These are phyloP conservation scores for Scytalopus superciliaris DNA, from an alignment of 2,113 vertebrate species.

Conservation along the genomic window DNA sequence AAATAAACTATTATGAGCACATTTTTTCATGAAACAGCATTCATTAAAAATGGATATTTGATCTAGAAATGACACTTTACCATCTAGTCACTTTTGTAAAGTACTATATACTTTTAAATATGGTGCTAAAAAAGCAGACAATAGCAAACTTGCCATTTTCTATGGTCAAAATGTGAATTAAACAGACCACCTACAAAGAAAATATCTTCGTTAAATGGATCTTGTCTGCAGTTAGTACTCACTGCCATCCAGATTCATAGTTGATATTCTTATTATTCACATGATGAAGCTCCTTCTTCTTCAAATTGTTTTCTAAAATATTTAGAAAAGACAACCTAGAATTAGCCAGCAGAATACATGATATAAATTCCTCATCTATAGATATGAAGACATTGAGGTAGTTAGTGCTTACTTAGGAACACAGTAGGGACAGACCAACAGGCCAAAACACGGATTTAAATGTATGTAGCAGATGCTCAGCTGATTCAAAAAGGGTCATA, in stretches of 20 bases:
- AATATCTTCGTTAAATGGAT: not conserved
- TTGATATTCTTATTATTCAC: not conserved
- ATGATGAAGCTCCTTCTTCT: not conserved
- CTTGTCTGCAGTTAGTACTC: not conserved
- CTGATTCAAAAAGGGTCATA: not conserved
- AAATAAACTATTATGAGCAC: conserved; percentile 41
- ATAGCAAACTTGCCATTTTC: not conserved
- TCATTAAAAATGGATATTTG: conserved; percentile 46
- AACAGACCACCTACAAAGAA: not conserved
- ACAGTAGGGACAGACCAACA: not conserved
- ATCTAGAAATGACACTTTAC: conserved; percentile 24
- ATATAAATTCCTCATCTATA: not conserved
- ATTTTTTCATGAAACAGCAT: conserved; percentile 44
- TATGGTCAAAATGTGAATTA: not conserved
- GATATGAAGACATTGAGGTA: not conserved
- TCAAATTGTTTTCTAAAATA: not conserved
- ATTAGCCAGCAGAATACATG: not conserved
- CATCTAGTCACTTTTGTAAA: conserved; percentile 19
- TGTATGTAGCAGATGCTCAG: not conserved
- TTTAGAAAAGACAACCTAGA: not conserved
- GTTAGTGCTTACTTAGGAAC: not conserved
- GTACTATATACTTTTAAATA: conserved; percentile 4
- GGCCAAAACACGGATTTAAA: not conserved
- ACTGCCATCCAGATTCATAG: not conserved
- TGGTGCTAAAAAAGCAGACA: not conserved